Percentiles rank a stretch among this genome's conserved stretches.
phyloP scores from a whole-genome alignment of 2,797 vertebrate genomes.

The Hippopotamyrus pictus region DNA sequence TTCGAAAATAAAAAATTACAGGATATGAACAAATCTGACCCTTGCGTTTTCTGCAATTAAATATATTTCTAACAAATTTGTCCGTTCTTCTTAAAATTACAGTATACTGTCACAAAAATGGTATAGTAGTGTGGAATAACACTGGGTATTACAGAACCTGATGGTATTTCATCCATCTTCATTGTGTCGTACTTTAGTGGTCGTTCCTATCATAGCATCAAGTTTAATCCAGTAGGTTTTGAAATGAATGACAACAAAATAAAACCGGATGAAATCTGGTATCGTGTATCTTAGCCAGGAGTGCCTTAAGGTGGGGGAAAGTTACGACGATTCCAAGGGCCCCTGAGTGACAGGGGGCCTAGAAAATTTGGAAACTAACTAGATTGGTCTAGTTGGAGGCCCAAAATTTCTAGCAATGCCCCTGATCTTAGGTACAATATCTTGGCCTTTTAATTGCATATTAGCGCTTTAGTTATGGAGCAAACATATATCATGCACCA shows the following conservation, averaged over 20 bases:
- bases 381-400: background rate
- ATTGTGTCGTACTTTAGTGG: background rate
- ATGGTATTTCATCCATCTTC: background rate
- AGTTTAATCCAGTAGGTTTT: background rate
- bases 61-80: background rate
- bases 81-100: background rate
- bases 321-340: background rate
- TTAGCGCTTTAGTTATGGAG: background rate
- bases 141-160: background rate
- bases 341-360: background rate
- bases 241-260: background rate
- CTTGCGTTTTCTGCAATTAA: background rate
- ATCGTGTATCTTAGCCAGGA: background rate
- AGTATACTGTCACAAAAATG: background rate
- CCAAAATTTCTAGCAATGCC: background rate
- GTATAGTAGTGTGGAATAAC: background rate
- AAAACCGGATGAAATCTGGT: background rate
- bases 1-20: background rate
- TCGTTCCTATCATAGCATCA: background rate
- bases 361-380: background rate
- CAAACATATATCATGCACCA: background rate
- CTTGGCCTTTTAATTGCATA: background rate
- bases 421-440: background rate
- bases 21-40: background rate
- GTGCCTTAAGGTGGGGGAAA: background rate